These are phyloP conservation scores for Tichodroma muraria DNA, from an alignment of 2,113 vertebrate species.

Conservation along the genomic window DNA sequence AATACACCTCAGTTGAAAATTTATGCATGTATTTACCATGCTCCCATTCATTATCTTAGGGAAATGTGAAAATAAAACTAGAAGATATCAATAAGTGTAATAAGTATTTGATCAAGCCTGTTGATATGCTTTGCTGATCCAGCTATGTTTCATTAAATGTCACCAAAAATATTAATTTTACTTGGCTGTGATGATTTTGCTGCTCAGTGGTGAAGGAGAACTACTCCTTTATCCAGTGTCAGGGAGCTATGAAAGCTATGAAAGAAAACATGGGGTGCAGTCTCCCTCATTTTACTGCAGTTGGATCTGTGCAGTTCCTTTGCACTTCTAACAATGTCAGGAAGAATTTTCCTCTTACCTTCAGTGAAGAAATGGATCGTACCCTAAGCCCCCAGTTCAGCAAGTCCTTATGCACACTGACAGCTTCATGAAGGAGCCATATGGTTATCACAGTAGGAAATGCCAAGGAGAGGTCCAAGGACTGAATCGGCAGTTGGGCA, in stretches of 20 bases:
- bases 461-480: not conserved
- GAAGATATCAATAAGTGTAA: not conserved
- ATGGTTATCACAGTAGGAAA: not conserved
- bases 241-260: not conserved
- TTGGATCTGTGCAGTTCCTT: not conserved
- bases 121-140: not conserved
- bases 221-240: not conserved
- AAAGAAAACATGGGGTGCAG: not conserved
- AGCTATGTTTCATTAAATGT: not conserved
- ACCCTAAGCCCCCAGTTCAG: not conserved
- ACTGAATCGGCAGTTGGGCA: accelerated
- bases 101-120: not conserved
- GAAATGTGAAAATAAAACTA: not conserved
- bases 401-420: not conserved
- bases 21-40: not conserved
- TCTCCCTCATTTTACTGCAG: not conserved
- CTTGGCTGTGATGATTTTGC: not conserved
- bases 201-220: not conserved
- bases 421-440: not conserved
- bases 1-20: not conserved
- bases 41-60: not conserved
- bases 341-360: not conserved
- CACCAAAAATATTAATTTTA: not conserved
- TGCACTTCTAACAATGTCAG: not conserved
- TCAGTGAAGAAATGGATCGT: not conserved